Conservation (phyloP, 2,113 vertebrate species). For the Pycnonotus jocosus region DNA sequence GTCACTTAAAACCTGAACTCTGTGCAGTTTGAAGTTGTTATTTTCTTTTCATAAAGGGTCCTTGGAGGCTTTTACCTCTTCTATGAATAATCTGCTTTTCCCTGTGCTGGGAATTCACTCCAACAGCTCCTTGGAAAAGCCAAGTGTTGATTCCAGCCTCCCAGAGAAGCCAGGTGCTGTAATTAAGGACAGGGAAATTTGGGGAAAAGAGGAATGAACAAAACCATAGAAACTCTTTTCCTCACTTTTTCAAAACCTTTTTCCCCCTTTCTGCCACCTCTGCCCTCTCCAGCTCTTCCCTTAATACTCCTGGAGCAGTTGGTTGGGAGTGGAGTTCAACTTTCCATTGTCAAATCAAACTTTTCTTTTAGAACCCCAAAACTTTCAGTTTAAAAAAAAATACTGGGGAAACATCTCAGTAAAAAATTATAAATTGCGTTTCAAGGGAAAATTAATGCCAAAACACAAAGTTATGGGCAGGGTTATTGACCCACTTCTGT, state of each 20-base stretch:
- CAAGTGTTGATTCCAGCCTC: neutral
- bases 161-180: neutral
- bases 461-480: neutral
- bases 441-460: neutral
- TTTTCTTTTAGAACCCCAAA: neutral
- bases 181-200: neutral
- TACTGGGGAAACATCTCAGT: rapidly evolving
- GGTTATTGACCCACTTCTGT: neutral
- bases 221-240: neutral
- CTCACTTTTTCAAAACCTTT: neutral
- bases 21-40: neutral
- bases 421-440: neutral
- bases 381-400: neutral
- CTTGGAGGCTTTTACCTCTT: neutral
- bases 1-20: neutral
- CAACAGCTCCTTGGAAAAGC: neutral
- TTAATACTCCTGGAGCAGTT: neutral
- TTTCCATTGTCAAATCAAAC: neutral
- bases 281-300: neutral
- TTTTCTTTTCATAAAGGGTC: neutral
- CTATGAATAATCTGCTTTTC: neutral
- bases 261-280: neutral
- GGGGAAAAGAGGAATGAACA: neutral
- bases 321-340: rapidly evolving
- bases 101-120: neutral